phyloP scores from a whole-genome alignment of 2,797 vertebrate species.

The Peromyscus melanophrys region DNA sequence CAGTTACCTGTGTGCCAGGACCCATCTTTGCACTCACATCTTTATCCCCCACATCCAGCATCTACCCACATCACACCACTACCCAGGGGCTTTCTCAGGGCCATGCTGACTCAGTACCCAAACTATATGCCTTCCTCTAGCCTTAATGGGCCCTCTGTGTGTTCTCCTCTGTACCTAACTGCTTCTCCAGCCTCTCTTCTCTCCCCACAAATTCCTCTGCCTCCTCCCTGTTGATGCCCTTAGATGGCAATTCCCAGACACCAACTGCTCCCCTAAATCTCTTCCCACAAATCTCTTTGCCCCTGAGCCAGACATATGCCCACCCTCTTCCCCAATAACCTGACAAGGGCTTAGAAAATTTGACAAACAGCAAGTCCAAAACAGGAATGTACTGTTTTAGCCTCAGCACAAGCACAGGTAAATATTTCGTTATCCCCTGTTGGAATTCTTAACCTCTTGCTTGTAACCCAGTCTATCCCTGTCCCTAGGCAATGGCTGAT shows the following conservation, averaged over 20 bases:
- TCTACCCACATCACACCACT: rapidly evolving
- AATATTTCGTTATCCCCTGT: not conserved
- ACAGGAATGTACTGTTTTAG: not conserved
- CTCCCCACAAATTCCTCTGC: not conserved
- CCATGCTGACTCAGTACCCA: not conserved
- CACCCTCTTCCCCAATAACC: not conserved
- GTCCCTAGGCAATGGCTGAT: not conserved
- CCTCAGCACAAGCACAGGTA: not conserved
- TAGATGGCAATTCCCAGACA: not conserved
- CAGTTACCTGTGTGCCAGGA: not conserved
- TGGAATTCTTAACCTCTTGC: not conserved
- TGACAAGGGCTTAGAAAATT: not conserved
- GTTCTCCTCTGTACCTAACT: not conserved
- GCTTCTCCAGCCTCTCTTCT: not conserved
- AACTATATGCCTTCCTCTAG: not conserved
- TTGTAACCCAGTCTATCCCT: not conserved
- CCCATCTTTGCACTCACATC: not conserved
- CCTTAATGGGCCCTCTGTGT: not conserved
- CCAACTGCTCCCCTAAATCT: not conserved
- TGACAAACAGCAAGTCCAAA: not conserved
- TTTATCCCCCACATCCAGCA: not conserved
- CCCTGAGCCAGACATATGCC: not conserved
- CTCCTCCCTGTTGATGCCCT: not conserved
- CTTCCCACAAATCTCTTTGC: not conserved
- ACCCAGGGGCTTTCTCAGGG: not conserved